Conservation (phyloP, 2,113 vertebrate species). For the Scartelaos histophorus region DNA sequence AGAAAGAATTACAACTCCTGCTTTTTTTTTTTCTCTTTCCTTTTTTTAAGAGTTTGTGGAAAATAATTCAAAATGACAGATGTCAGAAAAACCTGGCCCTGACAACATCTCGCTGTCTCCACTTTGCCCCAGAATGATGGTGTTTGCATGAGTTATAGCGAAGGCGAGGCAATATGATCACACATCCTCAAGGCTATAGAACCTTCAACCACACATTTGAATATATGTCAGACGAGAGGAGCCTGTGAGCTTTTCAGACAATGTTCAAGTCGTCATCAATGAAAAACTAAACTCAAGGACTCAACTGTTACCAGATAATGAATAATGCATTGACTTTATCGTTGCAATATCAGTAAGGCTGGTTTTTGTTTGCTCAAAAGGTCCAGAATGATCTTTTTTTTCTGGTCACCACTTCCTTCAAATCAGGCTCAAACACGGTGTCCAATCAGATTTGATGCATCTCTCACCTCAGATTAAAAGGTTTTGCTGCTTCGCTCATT, state of each 20-base stretch:
- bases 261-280: not conserved
- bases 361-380: too few relatives aligned
- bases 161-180: slow-evolving; percentile 31
- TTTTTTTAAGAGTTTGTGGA: slow-evolving; percentile 33
- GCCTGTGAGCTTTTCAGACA: not conserved
- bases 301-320: not conserved
- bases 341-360: too few relatives aligned
- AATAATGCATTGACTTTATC: too few relatives aligned
- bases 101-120: slow-evolving; percentile 46
- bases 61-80: slow-evolving; percentile 69
- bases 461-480: too few relatives aligned
- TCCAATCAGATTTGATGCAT: too few relatives aligned
- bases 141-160: slow-evolving; percentile 36
- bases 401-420: too few relatives aligned
- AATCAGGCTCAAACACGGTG: too few relatives aligned
- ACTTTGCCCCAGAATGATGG: slow-evolving; percentile 13
- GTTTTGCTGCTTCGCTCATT: too few relatives aligned
- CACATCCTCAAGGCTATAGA: slow-evolving; percentile 19
- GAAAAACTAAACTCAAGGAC: not conserved
- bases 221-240: not conserved
- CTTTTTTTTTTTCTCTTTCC: slow-evolving; percentile 53
- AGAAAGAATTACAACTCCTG: slow-evolving; percentile 52
- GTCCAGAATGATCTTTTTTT: too few relatives aligned
- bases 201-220: slow-evolving; percentile 1
- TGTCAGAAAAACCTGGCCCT: slow-evolving; percentile 47